Conservation (phyloP, 1,140 invertebrate species). For the Drosophila persimilis region DNA sequence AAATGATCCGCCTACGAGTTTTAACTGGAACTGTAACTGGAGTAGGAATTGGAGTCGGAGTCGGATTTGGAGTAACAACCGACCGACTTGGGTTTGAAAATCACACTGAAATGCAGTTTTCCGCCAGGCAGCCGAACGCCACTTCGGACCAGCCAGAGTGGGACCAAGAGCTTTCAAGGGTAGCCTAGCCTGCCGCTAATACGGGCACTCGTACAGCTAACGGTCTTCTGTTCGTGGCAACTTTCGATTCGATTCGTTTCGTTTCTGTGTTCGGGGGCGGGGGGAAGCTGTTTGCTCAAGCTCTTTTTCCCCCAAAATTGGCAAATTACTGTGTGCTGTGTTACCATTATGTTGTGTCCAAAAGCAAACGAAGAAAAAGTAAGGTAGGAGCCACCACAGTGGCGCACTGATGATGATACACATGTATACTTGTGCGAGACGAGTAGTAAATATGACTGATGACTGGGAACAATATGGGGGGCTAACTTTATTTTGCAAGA, state of each 20-base stretch:
- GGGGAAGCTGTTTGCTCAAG: conserved; percentile 46
- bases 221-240: conserved; percentile 40
- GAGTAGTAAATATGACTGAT: conserved; percentile 1
- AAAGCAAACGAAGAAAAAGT: conserved; percentile 38
- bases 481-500: conserved; percentile 69
- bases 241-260: conserved; percentile 50
- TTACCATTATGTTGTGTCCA: conserved; percentile 37
- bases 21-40: neutral
- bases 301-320: conserved; percentile 43
- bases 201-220: conserved; percentile 1
- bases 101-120: conserved; percentile 71
- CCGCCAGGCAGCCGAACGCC: conserved; percentile 38
- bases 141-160: conserved; percentile 61
- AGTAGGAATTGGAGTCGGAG: neutral
- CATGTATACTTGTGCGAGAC: neutral
- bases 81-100: conserved; percentile 52
- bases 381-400: conserved; percentile 15
- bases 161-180: conserved; percentile 67
- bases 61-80: conserved; percentile 1
- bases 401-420: conserved; percentile 41
- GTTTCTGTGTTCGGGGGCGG: no score
- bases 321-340: conserved; percentile 39
- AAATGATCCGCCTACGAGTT: conserved; percentile 19
- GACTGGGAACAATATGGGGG: conserved; percentile 49
- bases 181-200: conserved; percentile 28